Evolutionary conservation across 1,140 invertebrate species (phyloP).

Genomic region (Frieseomelitta varia): DNA sequence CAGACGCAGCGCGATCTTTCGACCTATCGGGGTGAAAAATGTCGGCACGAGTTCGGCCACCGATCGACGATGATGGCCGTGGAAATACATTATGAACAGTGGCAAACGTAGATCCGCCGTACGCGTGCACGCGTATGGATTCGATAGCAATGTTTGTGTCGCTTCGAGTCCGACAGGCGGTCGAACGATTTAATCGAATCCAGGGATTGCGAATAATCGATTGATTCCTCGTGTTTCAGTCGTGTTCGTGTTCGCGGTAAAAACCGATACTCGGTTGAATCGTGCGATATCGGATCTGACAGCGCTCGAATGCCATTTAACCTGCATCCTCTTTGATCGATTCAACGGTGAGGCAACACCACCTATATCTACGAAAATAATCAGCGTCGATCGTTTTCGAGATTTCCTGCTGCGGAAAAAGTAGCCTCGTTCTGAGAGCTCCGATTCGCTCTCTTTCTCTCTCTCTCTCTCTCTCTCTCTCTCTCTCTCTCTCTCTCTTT

Average conservation of each 20-base stretch:
- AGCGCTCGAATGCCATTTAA: background rate
- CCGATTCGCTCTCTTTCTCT: no score
- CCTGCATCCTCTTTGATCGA: no score
- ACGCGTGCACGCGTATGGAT: background rate
- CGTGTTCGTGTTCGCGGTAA: background rate
- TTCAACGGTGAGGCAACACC: no score
- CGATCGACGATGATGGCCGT: background rate
- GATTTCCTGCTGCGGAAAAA: conserved; percentile 19
- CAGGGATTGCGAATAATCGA: conserved; percentile 25
- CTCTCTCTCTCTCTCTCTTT: background rate
- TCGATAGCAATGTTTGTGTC: background rate
- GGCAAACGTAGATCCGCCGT: background rate
- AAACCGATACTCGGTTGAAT: conserved; percentile 7
- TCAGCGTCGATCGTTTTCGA: background rate
- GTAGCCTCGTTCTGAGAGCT: background rate
- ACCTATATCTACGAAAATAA: background rate
- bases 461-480: no score
- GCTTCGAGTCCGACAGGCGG: conserved; percentile 1
- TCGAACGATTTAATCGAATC: conserved; percentile 13
- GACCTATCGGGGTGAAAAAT: conserved; percentile 12
- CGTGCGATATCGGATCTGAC: conserved; percentile 3
- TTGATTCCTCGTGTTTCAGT: conserved; percentile 22
- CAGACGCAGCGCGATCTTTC: background rate
- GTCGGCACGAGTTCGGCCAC: background rate
- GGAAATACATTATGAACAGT: background rate